A percentile compares a stretch with the other conserved stretches of the same genome.
Conservation (phyloP, 1,140 invertebrate genomes). For the Phymastichus coffea region DNA sequence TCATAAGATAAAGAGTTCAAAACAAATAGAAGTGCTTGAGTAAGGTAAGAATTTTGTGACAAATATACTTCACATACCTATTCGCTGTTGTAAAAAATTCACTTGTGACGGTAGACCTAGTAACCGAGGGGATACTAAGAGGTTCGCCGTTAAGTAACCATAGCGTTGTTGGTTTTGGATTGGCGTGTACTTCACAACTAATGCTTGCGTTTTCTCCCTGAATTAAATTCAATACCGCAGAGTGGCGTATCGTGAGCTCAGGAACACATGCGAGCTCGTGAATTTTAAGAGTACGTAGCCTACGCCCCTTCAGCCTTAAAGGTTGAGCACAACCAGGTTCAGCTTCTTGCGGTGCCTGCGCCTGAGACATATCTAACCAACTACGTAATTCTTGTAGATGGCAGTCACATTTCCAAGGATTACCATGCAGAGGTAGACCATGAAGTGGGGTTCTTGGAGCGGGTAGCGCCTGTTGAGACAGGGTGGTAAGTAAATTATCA, state of each 20-base stretch:
- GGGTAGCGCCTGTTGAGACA: slow-evolving; percentile 50
- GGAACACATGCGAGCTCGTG: slow-evolving; percentile 82
- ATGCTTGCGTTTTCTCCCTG: slow-evolving; percentile 79
- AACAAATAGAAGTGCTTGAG: too few species aligned
- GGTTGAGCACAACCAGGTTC: slow-evolving; percentile 77
- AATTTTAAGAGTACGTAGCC: slow-evolving; percentile 63
- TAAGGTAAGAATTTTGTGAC: too few species aligned
- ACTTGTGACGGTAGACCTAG: too few species aligned
- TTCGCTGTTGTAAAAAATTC: too few species aligned
- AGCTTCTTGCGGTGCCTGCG: slow-evolving; percentile 55
- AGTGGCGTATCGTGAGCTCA: slow-evolving; percentile 46
- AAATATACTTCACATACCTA: too few species aligned
- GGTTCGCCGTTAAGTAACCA: slow-evolving; percentile 78
- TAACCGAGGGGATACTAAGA: too few species aligned
- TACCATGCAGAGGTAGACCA: slow-evolving; percentile 79
- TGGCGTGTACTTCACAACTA: slow-evolving; percentile 73
- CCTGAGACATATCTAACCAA: slow-evolving; percentile 73
- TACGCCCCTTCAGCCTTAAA: slow-evolving; percentile 62
- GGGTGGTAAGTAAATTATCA: slow-evolving; percentile 74
- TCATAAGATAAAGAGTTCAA: too few species aligned
- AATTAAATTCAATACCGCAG: slow-evolving; percentile 71
- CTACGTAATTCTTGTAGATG: slow-evolving; percentile 70
- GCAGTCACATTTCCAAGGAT: slow-evolving; percentile 89
- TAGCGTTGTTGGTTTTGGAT: slow-evolving; percentile 74
- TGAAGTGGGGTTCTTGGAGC: slow-evolving; percentile 69